Conservation (phyloP, 1,140 invertebrate genomes). For the Chelonus insularis region DNA sequence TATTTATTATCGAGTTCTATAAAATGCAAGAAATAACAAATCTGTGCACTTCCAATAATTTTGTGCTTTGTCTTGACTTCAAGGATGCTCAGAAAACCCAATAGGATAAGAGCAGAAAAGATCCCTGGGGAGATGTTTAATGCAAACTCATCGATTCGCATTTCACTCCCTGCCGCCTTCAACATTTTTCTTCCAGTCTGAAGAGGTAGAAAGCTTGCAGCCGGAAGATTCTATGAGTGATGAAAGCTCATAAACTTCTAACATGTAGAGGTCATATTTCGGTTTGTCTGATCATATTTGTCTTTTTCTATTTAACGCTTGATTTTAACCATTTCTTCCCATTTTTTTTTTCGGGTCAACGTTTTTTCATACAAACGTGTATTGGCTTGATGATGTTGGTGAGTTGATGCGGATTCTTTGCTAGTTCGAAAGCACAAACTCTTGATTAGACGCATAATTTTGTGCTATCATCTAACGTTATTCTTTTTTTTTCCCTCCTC, state of each 20-base stretch:
- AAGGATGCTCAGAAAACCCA: too few relatives aligned
- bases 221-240: conserved; percentile 43
- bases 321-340: conserved; percentile 24
- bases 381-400: background rate
- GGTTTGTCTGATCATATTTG: conserved; percentile 20
- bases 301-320: conserved; percentile 41
- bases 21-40: too few relatives aligned
- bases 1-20: too few relatives aligned
- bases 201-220: conserved; percentile 7
- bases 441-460: conserved; percentile 24
- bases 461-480: background rate
- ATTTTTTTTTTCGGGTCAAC: conserved; percentile 23
- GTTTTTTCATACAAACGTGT: conserved; percentile 20
- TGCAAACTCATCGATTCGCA: background rate
- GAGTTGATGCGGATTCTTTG: conserved; percentile 38
- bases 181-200: background rate
- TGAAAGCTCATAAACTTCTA: conserved; percentile 38
- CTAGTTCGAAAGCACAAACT: conserved; percentile 34
- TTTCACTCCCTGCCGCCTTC: background rate
- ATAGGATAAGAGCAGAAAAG: background rate
- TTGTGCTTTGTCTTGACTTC: too few relatives aligned
- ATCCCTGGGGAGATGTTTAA: background rate
- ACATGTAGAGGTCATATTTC: background rate
- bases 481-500: background rate
- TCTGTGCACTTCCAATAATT: too few relatives aligned